phyloP scores from a whole-genome alignment of 2,888 invertebrate genomes.

The Petrolisthes manimaculis region DNA sequence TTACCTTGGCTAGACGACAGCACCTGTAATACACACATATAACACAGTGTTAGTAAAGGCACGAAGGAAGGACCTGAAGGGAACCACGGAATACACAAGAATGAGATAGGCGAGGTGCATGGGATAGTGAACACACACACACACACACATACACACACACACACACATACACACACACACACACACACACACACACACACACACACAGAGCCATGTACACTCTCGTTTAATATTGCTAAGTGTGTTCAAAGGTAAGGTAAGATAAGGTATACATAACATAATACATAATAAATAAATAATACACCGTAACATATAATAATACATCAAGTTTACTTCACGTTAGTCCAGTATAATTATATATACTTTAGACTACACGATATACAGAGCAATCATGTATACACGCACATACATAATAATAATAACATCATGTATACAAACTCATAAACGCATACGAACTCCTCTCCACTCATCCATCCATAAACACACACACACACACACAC shows the following conservation, averaged over 20 bases:
- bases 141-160: not conserved
- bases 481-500: slow-evolving; percentile 10
- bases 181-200: slow-evolving; percentile 19
- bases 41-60: not conserved
- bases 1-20: slow-evolving; percentile 87
- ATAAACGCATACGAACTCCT: not conserved
- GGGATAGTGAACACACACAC: not conserved
- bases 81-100: not conserved
- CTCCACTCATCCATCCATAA: not conserved
- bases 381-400: not conserved
- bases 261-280: too few relatives aligned
- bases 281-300: not conserved
- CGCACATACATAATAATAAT: not conserved
- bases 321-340: not conserved
- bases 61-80: not conserved
- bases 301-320: not conserved
- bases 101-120: not conserved
- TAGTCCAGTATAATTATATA: not conserved
- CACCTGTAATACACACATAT: slow-evolving; percentile 73
- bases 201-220: not conserved
- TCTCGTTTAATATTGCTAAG: too few relatives aligned
- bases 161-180: not conserved
- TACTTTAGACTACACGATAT: not conserved
- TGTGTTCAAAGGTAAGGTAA: too few relatives aligned
- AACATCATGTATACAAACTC: not conserved